These are phyloP conservation scores for Ancistrus triradiatus DNA, from an alignment of 2,113 vertebrate species.

Conservation along the genomic window DNA sequence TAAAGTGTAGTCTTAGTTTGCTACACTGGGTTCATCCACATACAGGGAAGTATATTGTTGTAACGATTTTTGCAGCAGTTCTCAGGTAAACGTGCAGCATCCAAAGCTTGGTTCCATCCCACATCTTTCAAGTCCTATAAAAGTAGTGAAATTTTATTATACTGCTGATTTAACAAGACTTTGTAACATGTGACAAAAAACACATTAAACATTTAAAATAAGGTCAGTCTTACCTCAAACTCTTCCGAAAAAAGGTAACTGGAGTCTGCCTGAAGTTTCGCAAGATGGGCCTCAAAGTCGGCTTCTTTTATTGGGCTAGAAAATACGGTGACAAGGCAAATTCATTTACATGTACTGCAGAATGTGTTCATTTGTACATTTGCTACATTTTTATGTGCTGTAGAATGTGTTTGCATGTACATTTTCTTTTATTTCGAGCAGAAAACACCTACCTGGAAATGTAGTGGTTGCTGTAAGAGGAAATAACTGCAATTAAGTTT, in stretches of 20 bases:
- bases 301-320: conserved; percentile 80
- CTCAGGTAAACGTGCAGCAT: conserved; percentile 85
- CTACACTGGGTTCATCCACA: conserved; percentile 64
- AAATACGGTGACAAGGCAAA: not conserved
- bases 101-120: conserved; percentile 86
- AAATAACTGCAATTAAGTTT: conserved; percentile 50
- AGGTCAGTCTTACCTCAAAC: conserved; percentile 78
- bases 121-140: conserved; percentile 90
- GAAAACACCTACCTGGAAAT: conserved; percentile 87
- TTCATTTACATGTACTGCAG: not conserved
- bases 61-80: conserved; percentile 98
- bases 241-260: conserved; percentile 94
- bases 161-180: no score
- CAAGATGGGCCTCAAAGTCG: conserved; percentile 87
- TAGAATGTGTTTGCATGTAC: no score
- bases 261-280: conserved; percentile 90
- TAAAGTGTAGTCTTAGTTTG: no score
- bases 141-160: not conserved
- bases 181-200: not conserved
- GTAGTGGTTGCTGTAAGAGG: conserved; percentile 74
- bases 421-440: no score
- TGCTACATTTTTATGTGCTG: no score
- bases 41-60: conserved; percentile 97
- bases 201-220: not conserved
- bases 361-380: no score